phyloP scores from a whole-genome alignment of 1,140 invertebrate genomes.

The Drosophila equinoxialis region DNA sequence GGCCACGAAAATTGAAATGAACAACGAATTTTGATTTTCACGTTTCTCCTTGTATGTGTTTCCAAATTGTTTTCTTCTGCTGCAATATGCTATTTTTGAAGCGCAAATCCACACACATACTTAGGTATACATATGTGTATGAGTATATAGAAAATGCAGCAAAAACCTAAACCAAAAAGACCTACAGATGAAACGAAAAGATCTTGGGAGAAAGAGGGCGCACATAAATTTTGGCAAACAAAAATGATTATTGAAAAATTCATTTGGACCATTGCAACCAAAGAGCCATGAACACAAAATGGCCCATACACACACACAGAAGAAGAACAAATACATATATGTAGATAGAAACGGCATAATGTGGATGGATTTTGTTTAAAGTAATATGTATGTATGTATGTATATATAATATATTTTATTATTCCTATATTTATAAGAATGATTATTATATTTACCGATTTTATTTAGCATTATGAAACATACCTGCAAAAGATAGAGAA shows the following conservation, averaged over 20 bases:
- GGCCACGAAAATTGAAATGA: not conserved
- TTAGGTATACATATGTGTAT: too few relatives aligned
- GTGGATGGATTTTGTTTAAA: not conserved
- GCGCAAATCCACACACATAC: conserved; percentile 14
- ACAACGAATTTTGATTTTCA: conserved; percentile 1
- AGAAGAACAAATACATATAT: not conserved
- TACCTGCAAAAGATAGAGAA: conserved; percentile 53
- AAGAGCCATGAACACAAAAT: conserved; percentile 47
- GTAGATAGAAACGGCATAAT: not conserved
- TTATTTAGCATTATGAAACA: conserved; percentile 45
- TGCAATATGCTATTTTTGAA: conserved; percentile 35
- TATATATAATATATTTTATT: conserved; percentile 7
- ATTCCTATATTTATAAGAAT: not conserved
- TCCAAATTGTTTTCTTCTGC: conserved; percentile 25
- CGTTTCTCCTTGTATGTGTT: not conserved
- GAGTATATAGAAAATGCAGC: conserved; percentile 32
- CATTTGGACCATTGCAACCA: conserved; percentile 46
- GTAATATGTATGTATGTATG: conserved; percentile 6
- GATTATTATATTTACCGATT: conserved; percentile 51
- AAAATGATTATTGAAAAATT: conserved; percentile 61
- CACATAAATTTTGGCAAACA: conserved; percentile 11
- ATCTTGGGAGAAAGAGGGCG: not conserved
- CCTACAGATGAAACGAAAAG: not conserved
- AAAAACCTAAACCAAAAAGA: conserved; percentile 5
- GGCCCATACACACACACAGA: conserved; percentile 25